Evolutionary conservation across 2,113 vertebrate species (phyloP), one percentile per base, ranked within the genome.

Genomic region (Pseudorectes ferrugineus): DNA sequence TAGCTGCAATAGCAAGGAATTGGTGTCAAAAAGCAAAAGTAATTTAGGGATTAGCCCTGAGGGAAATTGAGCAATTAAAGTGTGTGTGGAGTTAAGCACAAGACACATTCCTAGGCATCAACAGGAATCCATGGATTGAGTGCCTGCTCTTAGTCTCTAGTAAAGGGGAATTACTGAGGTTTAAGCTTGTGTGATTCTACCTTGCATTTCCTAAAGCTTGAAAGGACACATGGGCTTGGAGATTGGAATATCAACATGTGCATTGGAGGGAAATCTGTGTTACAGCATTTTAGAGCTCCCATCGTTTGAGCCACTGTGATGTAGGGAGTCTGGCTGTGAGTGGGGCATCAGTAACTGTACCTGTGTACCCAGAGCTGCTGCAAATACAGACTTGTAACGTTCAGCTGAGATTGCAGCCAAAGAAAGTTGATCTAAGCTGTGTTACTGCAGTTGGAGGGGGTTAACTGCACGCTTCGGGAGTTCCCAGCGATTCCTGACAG

Each of bases 1-100:
- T 59, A 76, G 43, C 75, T 88, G 88, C 82, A 92, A 70, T 38
- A 79, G 33, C 45, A 38, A 83, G 67, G 51, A 93, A 95, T 73
- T 45, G 74, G 49, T 93, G 78, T 93, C 89, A 94, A 80, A 93
- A 94, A 96, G 82, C 91, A 88, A 77, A 93, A 88, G 42, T 70
- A 33, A 66, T 82, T 79, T 61, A 61, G 35, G 78, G 67, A 68
- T 82, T 90, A 88, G 58, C 51, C 91, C 67, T 45, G 54, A 83
- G 90, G 88, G 85, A 75, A 79, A 75, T 40, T 65, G 88, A 88
- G 95, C 88, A 94, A 91, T 93, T 93, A 36, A 80, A 92, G 51
- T 52, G 9, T 42, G 67, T 19, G 57, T 68, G 74, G 75, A 48
- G 74, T 79, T 81, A 45, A 67, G 71, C 48, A 35, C 17, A 26